Evolutionary conservation across 37 sponge, comb jelly and placozoan species (phyloP).

Genomic region (Lycopodina hypogea): DNA sequence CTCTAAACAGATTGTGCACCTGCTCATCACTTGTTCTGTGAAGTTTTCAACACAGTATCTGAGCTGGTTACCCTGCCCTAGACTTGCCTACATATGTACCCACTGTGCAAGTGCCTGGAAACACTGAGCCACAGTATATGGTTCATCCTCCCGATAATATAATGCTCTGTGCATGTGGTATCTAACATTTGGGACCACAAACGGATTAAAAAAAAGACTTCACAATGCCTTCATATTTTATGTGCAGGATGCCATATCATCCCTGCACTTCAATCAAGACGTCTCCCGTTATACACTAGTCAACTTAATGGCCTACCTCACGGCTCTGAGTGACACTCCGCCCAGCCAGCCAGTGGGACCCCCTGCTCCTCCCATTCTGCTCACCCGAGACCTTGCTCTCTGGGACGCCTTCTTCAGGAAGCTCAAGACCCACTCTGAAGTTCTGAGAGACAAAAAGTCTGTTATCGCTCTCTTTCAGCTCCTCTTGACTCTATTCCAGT

Average conservation of each 20-base stretch:
- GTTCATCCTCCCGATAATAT: too few species aligned
- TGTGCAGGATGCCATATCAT: slow-evolving; percentile 29
- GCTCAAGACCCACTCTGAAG: slow-evolving; percentile 15
- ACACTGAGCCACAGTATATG: too few species aligned
- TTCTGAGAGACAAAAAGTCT: slow-evolving; percentile 22
- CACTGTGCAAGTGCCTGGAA: too few species aligned
- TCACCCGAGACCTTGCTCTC: slow-evolving; percentile 10
- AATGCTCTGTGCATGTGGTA: too few species aligned
- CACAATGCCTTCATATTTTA: too few species aligned
- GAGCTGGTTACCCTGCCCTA: too few species aligned
- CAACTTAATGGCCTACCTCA: slow-evolving; percentile 40
- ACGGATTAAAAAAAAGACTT: too few species aligned
- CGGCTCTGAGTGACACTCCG: background rate
- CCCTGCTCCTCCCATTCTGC: background rate
- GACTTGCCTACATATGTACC: too few species aligned
- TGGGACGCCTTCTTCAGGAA: slow-evolving; percentile 38
- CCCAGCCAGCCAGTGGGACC: background rate
- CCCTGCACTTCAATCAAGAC: slow-evolving; percentile 30
- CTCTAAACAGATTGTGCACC: too few species aligned
- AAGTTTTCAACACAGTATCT: too few species aligned
- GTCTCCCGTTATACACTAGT: slow-evolving; percentile 9
- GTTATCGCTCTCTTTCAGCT: slow-evolving; percentile 8
- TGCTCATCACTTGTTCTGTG: too few species aligned
- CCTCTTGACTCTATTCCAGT: slow-evolving; percentile 2
- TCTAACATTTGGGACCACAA: too few species aligned